Conservation (phyloP, 2,888 invertebrate genomes). For the Nymphalis c-album region DNA sequence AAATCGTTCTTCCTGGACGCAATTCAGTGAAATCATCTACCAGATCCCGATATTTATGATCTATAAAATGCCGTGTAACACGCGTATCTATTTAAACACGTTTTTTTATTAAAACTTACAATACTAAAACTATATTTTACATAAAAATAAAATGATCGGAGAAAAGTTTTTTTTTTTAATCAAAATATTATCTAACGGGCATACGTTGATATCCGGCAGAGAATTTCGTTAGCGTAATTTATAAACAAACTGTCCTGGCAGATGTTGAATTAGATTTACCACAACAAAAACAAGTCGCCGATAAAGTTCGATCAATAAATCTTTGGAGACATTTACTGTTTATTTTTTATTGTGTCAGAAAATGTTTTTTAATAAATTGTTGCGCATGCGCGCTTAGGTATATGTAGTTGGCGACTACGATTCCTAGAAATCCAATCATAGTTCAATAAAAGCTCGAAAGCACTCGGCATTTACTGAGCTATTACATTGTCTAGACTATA, state of each 20-base stretch:
- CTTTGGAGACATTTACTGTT: conserved; percentile 27
- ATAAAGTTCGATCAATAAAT: conserved; percentile 38
- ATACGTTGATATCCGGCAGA: conserved; percentile 70
- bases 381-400: neutral
- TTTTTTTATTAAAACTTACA: conserved; percentile 47
- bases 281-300: conserved; percentile 46
- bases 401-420: conserved; percentile 29
- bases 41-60: conserved; percentile 72
- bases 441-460: conserved; percentile 55
- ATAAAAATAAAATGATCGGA: conserved; percentile 52
- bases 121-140: conserved; percentile 49
- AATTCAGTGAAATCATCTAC: conserved; percentile 50
- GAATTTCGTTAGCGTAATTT: conserved; percentile 60
- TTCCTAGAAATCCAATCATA: conserved; percentile 51
- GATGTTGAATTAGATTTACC: conserved; percentile 61
- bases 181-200: conserved; percentile 33
- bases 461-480: conserved; percentile 51
- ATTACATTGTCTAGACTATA: conserved; percentile 62
- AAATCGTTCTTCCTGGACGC: conserved; percentile 50
- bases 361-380: conserved; percentile 36
- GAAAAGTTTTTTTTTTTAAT: conserved; percentile 43
- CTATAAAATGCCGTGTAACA: conserved; percentile 63
- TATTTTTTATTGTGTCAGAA: conserved; percentile 15
- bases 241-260: conserved; percentile 64
- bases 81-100: conserved; percentile 50